A percentile compares a stretch with the other conserved stretches of the same genome.
Conservation (phyloP, 37 sponge, comb jelly and placozoan genomes). For the Aplysina aerophoba region DNA sequence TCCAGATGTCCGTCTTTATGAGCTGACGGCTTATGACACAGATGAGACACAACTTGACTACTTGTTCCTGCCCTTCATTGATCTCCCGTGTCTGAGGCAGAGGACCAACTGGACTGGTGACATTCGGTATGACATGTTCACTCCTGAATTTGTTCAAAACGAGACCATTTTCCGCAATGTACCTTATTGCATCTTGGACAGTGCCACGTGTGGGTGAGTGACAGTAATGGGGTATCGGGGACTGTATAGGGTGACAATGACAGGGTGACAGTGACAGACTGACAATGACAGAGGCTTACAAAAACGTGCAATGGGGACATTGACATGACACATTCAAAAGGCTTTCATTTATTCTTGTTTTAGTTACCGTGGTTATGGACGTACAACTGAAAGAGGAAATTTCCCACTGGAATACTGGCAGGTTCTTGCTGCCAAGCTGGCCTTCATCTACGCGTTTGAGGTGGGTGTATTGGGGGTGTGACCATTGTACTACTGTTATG, state of each 20-base stretch:
- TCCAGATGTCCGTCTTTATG: neutral
- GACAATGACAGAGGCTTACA: too few relatives aligned
- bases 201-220: constrained; percentile 18
- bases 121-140: neutral
- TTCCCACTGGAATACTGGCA: constrained; percentile 60
- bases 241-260: too few relatives aligned
- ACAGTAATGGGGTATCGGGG: too few relatives aligned
- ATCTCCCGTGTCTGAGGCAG: constrained; percentile 9
- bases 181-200: neutral
- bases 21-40: neutral
- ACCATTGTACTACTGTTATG: too few relatives aligned
- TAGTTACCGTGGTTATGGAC: constrained; percentile 64
- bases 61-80: constrained; percentile 67
- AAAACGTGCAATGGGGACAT: too few relatives aligned
- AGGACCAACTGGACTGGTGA: neutral
- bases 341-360: neutral
- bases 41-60: neutral
- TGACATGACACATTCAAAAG: too few relatives aligned
- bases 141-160: neutral
- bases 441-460: constrained; percentile 93
- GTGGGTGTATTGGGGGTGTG: constrained; percentile 29
- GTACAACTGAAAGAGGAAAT: constrained; percentile 21
- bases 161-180: neutral
- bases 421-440: constrained; percentile 53
- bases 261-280: too few relatives aligned